These are phyloP conservation scores for Abramis brama DNA, from an alignment of 2,113 vertebrate genomes.

Conservation along the genomic window DNA sequence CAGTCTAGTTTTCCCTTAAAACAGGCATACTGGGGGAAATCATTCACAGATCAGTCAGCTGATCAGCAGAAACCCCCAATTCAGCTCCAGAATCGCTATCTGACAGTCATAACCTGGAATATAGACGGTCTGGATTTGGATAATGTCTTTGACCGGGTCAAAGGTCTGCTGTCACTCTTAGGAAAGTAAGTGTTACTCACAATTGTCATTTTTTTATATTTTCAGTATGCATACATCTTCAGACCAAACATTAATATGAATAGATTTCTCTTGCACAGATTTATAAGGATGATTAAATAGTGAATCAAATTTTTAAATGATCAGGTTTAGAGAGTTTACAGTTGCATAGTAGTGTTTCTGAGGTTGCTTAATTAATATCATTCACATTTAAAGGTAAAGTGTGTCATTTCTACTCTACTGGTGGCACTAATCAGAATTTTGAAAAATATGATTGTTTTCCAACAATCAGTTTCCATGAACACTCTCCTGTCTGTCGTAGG, in stretches of 20 bases:
- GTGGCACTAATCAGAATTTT: not conserved
- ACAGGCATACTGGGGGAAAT: constrained; percentile 40
- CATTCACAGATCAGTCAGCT: not conserved
- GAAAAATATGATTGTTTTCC: too few species aligned
- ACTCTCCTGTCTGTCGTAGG: not conserved
- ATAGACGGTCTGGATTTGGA: constrained; percentile 80
- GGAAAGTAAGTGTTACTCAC: constrained; percentile 67
- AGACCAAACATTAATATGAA: not conserved
- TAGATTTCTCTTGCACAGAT: not conserved
- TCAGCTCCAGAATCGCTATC: constrained; percentile 68
- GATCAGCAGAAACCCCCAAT: constrained; percentile 1
- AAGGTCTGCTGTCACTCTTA: constrained; percentile 75
- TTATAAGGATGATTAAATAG: not conserved
- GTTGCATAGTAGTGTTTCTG: not conserved
- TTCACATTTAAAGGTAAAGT: not conserved
- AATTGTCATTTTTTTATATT: not conserved
- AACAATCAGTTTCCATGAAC: not conserved
- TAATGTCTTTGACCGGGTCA: constrained; percentile 71
- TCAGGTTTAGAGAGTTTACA: not conserved
- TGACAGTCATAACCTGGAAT: constrained; percentile 83
- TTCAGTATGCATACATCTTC: not conserved
- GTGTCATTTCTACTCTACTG: not conserved
- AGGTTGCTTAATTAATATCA: not conserved
- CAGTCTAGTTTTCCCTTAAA: not conserved
- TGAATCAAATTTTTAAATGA: not conserved